These are phyloP conservation scores for Idaea aversata DNA, from an alignment of 2,888 invertebrate species.

Conservation along the genomic window DNA sequence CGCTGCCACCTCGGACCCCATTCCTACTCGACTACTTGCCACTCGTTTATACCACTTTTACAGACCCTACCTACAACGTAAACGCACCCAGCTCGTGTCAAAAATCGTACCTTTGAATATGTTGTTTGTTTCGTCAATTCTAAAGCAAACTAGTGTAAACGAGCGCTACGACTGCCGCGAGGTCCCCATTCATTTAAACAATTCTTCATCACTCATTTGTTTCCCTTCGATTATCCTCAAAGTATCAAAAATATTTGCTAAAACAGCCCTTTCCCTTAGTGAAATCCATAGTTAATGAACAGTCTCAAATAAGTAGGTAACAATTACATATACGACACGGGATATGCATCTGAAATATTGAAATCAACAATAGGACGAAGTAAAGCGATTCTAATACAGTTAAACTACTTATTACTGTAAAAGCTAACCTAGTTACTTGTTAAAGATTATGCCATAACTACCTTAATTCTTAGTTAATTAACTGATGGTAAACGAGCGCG, in stretches of 20 bases:
- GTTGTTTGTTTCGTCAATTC: constrained; percentile 15
- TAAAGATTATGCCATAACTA: constrained; percentile 51
- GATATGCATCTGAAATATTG: constrained; percentile 70
- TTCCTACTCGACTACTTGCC: neutral
- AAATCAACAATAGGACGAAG: constrained; percentile 73
- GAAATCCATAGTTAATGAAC: constrained; percentile 77
- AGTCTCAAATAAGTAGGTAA: constrained; percentile 79
- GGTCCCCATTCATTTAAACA: constrained; percentile 27
- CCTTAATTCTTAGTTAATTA: constrained; percentile 57
- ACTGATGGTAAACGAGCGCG: constrained; percentile 18
- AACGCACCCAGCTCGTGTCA: neutral
- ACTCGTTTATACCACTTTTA: neutral
- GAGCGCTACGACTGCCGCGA: constrained; percentile 14
- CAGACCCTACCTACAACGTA: neutral
- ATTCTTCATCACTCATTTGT: constrained; percentile 62
- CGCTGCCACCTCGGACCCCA: constrained; percentile 28
- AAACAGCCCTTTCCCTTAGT: constrained; percentile 79
- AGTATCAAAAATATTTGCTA: constrained; percentile 81
- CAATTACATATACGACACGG: constrained; percentile 73
- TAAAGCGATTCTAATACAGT: constrained; percentile 66
- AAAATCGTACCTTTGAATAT: neutral
- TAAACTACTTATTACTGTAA: constrained; percentile 58
- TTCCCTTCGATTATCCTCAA: constrained; percentile 77
- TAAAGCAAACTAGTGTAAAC: constrained; percentile 7
- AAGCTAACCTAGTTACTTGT: constrained; percentile 65